Conservation (phyloP, 23 tunicate genomes). For the Halocynthia aurantium region DNA sequence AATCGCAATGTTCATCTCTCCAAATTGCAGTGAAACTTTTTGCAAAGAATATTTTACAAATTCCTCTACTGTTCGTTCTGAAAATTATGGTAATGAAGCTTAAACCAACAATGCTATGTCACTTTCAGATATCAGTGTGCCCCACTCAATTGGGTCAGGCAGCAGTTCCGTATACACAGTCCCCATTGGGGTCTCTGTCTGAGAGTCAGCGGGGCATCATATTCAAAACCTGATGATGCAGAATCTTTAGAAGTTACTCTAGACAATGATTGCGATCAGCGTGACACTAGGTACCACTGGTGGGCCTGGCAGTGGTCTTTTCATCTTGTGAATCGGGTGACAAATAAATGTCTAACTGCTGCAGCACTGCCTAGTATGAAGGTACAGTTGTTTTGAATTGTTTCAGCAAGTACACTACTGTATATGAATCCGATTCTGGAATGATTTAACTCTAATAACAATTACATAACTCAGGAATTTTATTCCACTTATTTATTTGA, state of each 20-base stretch:
- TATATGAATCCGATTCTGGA: no score
- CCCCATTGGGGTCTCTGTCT: slow-evolving; percentile 75
- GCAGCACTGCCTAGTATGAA: slow-evolving; percentile 47
- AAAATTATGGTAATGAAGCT: no score
- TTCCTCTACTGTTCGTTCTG: no score
- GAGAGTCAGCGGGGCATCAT: slow-evolving; percentile 19
- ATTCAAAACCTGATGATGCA: slow-evolving; percentile 18
- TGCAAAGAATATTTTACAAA: no score
- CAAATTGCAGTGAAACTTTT: no score
- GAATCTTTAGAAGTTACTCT: slow-evolving; percentile 22
- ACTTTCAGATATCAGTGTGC: slow-evolving; percentile 16
- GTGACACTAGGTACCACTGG: slow-evolving; percentile 21
- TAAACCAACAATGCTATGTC: no score
- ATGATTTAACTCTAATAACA: neutral
- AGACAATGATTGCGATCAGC: slow-evolving; percentile 18
- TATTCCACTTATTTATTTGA: neutral
- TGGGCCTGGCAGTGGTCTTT: slow-evolving; percentile 91
- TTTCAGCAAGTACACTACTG: no score
- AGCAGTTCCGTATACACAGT: slow-evolving; percentile 5
- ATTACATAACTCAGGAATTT: neutral
- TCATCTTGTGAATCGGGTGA: slow-evolving; percentile 52
- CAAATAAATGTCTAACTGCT: slow-evolving; percentile 60
- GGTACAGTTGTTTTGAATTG: slow-evolving; percentile 24
- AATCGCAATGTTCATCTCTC: no score
- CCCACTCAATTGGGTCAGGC: slow-evolving; percentile 5